Conservation (phyloP, 2,113 vertebrate genomes). For the Gallinago jamesoni region DNA sequence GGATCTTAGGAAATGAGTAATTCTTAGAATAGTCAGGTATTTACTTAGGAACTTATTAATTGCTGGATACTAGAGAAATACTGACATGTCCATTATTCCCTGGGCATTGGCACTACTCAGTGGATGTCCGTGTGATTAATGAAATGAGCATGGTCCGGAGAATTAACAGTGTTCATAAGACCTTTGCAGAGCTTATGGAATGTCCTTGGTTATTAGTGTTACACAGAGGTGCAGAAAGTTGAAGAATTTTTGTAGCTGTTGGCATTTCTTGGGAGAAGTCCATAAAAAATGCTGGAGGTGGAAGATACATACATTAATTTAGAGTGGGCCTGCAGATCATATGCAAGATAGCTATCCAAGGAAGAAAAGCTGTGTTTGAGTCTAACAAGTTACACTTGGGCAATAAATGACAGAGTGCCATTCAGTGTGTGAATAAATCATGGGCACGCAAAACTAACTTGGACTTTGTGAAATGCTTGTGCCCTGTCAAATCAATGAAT, state of each 20-base stretch:
- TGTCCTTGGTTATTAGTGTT: background rate
- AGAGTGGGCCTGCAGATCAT: background rate
- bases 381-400: background rate
- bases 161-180: background rate
- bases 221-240: background rate
- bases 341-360: background rate
- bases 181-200: constrained; percentile 18
- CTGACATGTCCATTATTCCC: background rate
- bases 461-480: background rate
- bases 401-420: background rate
- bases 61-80: background rate
- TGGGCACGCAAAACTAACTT: background rate
- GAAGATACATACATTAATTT: background rate
- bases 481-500: background rate
- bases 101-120: background rate
- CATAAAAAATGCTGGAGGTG: background rate
- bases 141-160: background rate
- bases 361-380: background rate
- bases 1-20: constrained; percentile 25
- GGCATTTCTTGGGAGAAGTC: background rate
- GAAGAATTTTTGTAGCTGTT: background rate
- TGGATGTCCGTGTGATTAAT: background rate
- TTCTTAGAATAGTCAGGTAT: constrained; percentile 10
- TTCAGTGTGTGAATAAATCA: background rate
- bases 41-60: constrained; percentile 3